Evolutionary conservation across 23 tunicate genomes (phyloP).

Genomic region (Oikopleura dioica): DNA sequence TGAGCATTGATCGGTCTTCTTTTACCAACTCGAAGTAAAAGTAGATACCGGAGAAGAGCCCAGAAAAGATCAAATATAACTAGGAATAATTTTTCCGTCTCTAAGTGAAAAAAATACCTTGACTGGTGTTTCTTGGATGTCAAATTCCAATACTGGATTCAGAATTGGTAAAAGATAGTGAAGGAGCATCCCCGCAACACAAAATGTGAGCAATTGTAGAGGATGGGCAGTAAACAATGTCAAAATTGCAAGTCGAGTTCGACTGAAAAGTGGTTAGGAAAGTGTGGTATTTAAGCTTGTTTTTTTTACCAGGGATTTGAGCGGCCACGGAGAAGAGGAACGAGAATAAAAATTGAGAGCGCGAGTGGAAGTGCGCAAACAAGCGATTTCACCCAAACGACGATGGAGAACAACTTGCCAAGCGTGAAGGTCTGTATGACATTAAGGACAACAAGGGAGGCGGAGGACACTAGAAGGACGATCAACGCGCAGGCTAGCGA

Average conservation of each 20-base stretch:
- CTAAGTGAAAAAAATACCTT: neutral
- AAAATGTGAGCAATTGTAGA: neutral
- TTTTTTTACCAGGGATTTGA: too few species aligned
- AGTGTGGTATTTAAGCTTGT: too few species aligned
- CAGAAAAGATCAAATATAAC: neutral
- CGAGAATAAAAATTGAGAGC: neutral
- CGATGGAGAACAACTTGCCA: neutral
- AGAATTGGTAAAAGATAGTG: neutral
- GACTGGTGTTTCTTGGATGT: neutral
- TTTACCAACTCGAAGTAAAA: neutral
- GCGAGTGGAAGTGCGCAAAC: neutral
- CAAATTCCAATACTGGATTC: neutral
- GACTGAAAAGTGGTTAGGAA: neutral
- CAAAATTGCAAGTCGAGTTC: neutral
- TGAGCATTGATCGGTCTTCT: neutral
- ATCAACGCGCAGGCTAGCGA: neutral
- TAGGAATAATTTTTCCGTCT: neutral
- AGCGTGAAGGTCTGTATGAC: neutral
- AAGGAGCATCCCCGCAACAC: neutral
- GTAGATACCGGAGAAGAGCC: neutral
- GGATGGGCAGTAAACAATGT: neutral
- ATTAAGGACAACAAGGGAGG: neutral
- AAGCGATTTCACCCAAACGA: neutral
- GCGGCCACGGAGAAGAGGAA: neutral
- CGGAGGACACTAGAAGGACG: neutral